Percentiles rank a stretch among this genome's conserved stretches.
These are phyloP conservation scores for Cephus rjabovi DNA, from an alignment of 2,888 invertebrate genomes.

Conservation along the genomic window DNA sequence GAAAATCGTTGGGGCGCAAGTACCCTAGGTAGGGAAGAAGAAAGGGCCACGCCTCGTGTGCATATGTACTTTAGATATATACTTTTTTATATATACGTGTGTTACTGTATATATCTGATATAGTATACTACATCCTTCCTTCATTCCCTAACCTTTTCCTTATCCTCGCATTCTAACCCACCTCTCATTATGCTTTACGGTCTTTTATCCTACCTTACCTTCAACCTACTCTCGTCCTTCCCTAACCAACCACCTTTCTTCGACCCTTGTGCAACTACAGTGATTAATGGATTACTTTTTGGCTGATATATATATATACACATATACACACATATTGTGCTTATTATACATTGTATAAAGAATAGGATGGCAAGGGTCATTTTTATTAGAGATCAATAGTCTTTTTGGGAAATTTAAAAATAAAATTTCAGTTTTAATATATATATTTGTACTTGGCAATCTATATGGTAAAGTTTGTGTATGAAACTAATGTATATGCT, in stretches of 20 bases:
- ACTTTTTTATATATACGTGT: background rate
- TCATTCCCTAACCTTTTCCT: background rate
- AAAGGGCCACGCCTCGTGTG: slow-evolving; percentile 24
- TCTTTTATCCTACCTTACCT: background rate
- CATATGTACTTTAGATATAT: background rate
- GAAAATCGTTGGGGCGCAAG: slow-evolving; percentile 20
- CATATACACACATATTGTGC: background rate
- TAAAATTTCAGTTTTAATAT: background rate
- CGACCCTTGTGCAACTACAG: background rate
- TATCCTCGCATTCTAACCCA: background rate
- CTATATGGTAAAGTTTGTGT: background rate
- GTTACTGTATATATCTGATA: background rate
- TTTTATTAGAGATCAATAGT: background rate
- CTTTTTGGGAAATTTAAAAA: background rate
- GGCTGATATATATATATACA: background rate
- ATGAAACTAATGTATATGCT: too few relatives aligned
- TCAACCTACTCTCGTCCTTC: background rate
- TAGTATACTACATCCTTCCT: background rate
- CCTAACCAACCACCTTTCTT: background rate
- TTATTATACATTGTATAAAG: background rate
- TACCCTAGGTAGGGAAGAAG: slow-evolving; percentile 11
- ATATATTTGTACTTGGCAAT: background rate
- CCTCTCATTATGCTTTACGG: background rate
- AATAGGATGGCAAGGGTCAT: background rate
- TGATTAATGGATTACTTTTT: background rate